Conservation (phyloP, 2,113 vertebrate species). For the Otocyon megalotis region DNA sequence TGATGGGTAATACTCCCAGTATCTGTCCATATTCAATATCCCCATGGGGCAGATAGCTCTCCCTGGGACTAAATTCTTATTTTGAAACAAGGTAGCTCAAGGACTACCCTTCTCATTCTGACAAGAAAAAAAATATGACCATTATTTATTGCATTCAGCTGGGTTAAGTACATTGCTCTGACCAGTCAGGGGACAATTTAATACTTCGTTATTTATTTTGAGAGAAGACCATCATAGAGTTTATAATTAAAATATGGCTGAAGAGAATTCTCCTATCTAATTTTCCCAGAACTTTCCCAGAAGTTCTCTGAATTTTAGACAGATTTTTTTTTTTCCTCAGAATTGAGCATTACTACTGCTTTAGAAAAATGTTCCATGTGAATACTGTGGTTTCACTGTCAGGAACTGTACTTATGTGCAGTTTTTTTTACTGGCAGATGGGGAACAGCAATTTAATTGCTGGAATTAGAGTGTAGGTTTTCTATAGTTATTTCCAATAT, state of each 20-base stretch:
- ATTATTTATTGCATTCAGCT: constrained; percentile 58
- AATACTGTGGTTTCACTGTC: background rate
- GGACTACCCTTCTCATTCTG: background rate
- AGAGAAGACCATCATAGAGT: background rate
- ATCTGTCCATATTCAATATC: background rate
- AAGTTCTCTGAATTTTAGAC: background rate
- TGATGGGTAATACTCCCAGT: background rate
- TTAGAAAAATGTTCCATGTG: background rate
- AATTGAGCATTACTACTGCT: background rate
- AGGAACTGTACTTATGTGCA: background rate
- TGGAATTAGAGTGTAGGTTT: constrained; percentile 57
- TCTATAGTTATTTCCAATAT: background rate
- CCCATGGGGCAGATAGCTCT: background rate
- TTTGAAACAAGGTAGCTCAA: background rate
- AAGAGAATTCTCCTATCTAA: constrained; percentile 40
- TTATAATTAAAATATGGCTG: background rate
- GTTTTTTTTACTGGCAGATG: background rate
- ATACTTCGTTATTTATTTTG: constrained; percentile 38
- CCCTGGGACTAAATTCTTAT: background rate
- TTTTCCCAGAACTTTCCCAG: background rate
- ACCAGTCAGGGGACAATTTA: constrained; percentile 29
- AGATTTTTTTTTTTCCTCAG: background rate
- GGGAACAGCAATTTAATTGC: background rate
- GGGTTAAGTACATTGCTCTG: background rate
- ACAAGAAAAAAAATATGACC: background rate